A percentile compares a stretch with the other conserved stretches of the same genome.
Conservation (phyloP, 2,888 invertebrate genomes). For the Epinotia nisella region DNA sequence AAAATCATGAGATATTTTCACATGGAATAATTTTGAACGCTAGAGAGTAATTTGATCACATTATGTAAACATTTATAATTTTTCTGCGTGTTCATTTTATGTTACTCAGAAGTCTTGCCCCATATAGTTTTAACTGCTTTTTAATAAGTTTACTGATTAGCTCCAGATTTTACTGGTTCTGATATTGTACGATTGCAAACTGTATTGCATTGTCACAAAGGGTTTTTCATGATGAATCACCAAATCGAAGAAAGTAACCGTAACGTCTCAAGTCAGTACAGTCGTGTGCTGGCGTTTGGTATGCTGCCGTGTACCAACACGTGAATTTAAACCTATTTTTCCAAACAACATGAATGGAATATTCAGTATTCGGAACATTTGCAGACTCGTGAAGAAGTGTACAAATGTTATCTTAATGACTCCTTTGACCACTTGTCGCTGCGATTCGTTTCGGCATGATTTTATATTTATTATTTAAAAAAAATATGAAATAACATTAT, state of each 20-base stretch:
- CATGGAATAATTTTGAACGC: neutral
- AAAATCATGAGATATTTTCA: neutral
- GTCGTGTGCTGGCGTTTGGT: no score
- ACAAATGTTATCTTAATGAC: neutral
- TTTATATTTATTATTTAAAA: no score
- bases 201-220: neutral
- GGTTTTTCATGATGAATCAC: constrained; percentile 35
- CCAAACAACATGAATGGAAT: constrained; percentile 13
- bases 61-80: neutral
- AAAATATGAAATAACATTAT: no score
- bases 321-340: constrained; percentile 21
- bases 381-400: constrained; percentile 6
- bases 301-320: neutral
- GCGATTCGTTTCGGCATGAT: neutral
- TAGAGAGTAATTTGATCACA: neutral
- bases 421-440: neutral
- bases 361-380: constrained; percentile 5
- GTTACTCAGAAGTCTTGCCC: no score
- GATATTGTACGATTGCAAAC: neutral
- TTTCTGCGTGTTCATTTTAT: neutral
- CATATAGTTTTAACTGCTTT: neutral
- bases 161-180: neutral
- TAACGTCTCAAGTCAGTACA: constrained; percentile 7
- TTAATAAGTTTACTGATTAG: neutral
- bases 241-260: constrained; percentile 14